phyloP scores from a whole-genome alignment of 2,113 vertebrate species.

The Calidris pygmaea region DNA sequence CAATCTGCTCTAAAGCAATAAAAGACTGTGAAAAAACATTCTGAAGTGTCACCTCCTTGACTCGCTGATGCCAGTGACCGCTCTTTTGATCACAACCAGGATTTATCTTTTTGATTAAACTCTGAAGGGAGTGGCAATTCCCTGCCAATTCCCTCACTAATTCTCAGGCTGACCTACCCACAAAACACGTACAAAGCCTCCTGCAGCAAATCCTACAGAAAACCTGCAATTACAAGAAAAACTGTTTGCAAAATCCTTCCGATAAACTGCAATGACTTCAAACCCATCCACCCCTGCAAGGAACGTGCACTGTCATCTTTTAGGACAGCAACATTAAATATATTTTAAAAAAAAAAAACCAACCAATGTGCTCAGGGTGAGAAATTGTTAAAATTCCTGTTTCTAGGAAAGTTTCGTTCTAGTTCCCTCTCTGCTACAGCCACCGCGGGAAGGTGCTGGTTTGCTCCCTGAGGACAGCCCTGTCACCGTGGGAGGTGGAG shows the following conservation, averaged over 20 bases:
- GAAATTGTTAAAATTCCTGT: background rate
- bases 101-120: background rate
- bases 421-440: background rate
- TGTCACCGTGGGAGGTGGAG: rapidly evolving
- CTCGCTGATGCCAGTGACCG: background rate
- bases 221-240: background rate
- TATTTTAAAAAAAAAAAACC: background rate
- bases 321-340: rapidly evolving
- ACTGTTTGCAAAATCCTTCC: background rate
- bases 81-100: background rate
- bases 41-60: background rate
- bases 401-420: background rate
- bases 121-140: background rate
- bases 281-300: rapidly evolving
- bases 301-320: rapidly evolving
- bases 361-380: too few species aligned
- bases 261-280: background rate
- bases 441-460: rapidly evolving
- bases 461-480: rapidly evolving
- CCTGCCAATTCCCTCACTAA: too few species aligned
- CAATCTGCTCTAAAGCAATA: background rate
- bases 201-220: background rate
- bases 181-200: rapidly evolving
- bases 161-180: background rate
- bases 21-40: background rate